Evolutionary conservation across 2,797 vertebrate genomes (phyloP).

Genomic region (Clarias pachynema): DNA sequence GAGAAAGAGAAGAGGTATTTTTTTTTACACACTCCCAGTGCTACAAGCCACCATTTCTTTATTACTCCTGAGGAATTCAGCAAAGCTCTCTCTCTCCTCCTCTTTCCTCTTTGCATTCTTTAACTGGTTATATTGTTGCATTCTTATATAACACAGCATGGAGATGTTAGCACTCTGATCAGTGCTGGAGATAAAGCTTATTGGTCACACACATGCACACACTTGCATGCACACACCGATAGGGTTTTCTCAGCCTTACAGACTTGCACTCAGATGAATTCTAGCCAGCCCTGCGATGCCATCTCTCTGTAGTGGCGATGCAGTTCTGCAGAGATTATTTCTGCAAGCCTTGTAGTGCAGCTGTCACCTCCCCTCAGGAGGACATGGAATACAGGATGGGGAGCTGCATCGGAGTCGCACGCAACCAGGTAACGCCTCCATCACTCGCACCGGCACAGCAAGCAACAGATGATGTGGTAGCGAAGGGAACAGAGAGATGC

Average conservation of each 20-base stretch:
- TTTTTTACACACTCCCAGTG: slow-evolving; percentile 38
- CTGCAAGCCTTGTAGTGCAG: slow-evolving; percentile 78
- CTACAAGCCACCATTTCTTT: slow-evolving; percentile 27
- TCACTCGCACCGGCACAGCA: slow-evolving; percentile 26
- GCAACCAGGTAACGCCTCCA: slow-evolving; percentile 71
- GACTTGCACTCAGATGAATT: slow-evolving; percentile 58
- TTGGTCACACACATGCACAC: slow-evolving; percentile 55
- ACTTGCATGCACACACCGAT: slow-evolving; percentile 55
- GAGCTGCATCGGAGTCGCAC: slow-evolving; percentile 79
- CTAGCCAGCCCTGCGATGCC: slow-evolving; percentile 69
- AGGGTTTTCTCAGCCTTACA: slow-evolving; percentile 37
- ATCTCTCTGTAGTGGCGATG: slow-evolving; percentile 72
- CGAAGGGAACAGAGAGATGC: background rate
- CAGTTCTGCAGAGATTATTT: slow-evolving; percentile 81
- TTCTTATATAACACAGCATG: slow-evolving; percentile 67
- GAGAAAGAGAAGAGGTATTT: slow-evolving; percentile 27
- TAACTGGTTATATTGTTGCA: slow-evolving; percentile 44
- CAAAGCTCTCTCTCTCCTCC: slow-evolving; percentile 42
- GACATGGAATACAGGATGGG: slow-evolving; percentile 86
- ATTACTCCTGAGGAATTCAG: slow-evolving; percentile 26
- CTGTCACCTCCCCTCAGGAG: slow-evolving; percentile 79
- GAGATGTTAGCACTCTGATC: slow-evolving; percentile 62
- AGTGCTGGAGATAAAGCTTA: slow-evolving; percentile 57
- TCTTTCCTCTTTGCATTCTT: slow-evolving; percentile 42
- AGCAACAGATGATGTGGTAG: slow-evolving; percentile 26